A percentile compares a stretch with the other conserved stretches of the same genome.
phyloP scores from a whole-genome alignment of 2,797 vertebrate species.

The Diglossa cyanea region DNA sequence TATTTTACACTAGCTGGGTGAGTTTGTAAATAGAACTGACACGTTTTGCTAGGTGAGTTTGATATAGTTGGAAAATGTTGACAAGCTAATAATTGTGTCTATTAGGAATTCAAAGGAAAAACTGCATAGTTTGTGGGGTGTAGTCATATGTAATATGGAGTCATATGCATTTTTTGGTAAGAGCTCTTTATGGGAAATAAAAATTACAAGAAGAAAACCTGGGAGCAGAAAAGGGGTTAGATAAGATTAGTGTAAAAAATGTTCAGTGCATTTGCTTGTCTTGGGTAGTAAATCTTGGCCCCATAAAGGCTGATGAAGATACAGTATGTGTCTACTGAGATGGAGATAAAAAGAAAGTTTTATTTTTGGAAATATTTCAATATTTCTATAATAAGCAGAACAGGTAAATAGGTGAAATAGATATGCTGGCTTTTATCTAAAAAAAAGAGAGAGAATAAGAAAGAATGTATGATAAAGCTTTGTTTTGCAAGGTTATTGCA shows the following conservation, averaged over 20 bases:
- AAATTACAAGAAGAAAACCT: neutral
- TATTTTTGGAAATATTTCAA: neutral
- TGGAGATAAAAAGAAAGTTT: neutral
- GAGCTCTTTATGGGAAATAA: neutral
- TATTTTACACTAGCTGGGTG: neutral
- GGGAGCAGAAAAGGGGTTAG: neutral
- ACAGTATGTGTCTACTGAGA: neutral
- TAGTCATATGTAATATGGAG: neutral
- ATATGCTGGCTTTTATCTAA: neutral
- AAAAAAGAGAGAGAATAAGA: neutral
- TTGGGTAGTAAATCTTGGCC: neutral
- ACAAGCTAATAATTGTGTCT: neutral
- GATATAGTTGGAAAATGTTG: neutral
- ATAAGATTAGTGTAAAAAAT: neutral
- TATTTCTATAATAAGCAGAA: neutral
- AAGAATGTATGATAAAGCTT: neutral
- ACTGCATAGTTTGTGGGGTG: neutral
- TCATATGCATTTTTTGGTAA: neutral
- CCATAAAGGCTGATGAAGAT: neutral
- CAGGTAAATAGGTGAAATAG: neutral
- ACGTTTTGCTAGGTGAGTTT: neutral
- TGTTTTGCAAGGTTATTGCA: neutral
- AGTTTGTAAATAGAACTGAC: neutral
- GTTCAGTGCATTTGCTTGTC: neutral
- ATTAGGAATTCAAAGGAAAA: neutral